Evolutionary conservation across 2,113 vertebrate species (phyloP).

Genomic region (Gymnorhina tibicen): DNA sequence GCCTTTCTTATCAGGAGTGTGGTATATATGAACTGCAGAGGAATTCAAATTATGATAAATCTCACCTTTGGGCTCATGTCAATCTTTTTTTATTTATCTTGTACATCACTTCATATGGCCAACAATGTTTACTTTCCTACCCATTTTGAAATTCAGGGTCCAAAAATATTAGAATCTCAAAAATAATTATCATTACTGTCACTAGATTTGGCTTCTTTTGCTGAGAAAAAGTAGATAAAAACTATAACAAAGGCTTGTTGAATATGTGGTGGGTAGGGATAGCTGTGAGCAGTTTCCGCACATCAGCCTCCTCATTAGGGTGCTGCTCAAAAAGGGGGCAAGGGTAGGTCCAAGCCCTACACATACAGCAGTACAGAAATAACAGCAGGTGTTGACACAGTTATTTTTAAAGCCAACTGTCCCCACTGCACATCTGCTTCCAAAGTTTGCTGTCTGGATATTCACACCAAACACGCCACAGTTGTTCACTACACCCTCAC

Average conservation of each 20-base stretch:
- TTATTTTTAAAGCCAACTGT: neutral
- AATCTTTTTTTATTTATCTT: neutral
- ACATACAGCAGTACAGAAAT: neutral
- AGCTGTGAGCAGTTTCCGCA: neutral
- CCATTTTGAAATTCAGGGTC: neutral
- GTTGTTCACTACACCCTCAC: neutral
- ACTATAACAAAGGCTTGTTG: neutral
- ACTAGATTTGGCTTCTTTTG: neutral
- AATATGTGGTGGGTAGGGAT: accelerated
- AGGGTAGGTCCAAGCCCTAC: neutral
- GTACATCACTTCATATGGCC: neutral
- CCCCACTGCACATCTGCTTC: neutral
- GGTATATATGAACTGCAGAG: neutral
- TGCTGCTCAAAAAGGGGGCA: accelerated
- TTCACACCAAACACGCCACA: neutral
- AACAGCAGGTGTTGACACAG: neutral
- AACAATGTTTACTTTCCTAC: neutral
- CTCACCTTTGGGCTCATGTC: neutral
- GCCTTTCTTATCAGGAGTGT: neutral
- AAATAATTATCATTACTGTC: neutral
- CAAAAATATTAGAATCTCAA: neutral
- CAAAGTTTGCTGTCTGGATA: neutral
- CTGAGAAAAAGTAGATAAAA: neutral
- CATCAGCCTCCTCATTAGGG: neutral
- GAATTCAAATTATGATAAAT: neutral